These are phyloP conservation scores for Drosophila melanogaster DNA, from an alignment of 1,140 invertebrate genomes.

Conservation along the genomic window Release_6_plus_ISO1_MT NT_033777.3:20065001-20065500, in stretches of 20 bases:
- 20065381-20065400: conserved; percentile 32
- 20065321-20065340: conserved; percentile 53
- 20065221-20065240: conserved; percentile 51
- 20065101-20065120: conserved; percentile 1
- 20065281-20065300: conserved; percentile 40
- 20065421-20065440: background rate
- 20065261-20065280: conserved; percentile 57
- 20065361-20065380: conserved; percentile 56
- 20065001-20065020: too few species aligned
- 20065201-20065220: conserved; percentile 22
- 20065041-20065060: too few species aligned
- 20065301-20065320: conserved; percentile 62
- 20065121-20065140: background rate
- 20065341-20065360: conserved; percentile 26
- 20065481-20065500: conserved; percentile 62
- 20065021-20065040: too few species aligned
- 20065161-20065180: conserved; percentile 18
- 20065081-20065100: too few species aligned
- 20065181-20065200: conserved; percentile 27
- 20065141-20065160: background rate
- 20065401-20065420: background rate
- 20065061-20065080: too few species aligned
- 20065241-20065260: conserved; percentile 53
- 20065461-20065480: conserved; percentile 78
- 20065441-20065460: conserved; percentile 33